Evolutionary conservation across 2,888 invertebrate species (phyloP), one percentile per base, ranked within the genome.

Genomic region (Parelbella ahira): DNA sequence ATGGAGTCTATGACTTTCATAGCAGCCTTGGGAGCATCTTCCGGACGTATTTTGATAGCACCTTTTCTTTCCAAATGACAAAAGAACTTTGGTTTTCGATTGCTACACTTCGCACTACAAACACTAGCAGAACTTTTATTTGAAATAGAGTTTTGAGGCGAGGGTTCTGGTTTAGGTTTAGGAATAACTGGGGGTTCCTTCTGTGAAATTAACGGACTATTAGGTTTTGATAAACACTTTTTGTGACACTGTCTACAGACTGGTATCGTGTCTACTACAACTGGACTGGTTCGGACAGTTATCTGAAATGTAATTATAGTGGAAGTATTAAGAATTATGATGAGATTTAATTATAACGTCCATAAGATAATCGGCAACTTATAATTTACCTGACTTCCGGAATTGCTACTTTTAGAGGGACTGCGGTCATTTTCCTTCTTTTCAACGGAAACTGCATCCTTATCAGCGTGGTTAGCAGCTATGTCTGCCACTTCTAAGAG

Each of bases 191-290:
- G 63, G 9, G 78, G 72, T 58, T 83, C 83, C 63, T 79, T 86
- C 57, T 86, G 86, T 7, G 88, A 80, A 44, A 86, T 63, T 56
- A 86, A 64, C 3, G 87, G 89, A 56, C 86, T 88, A 54, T 88
- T 89, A 47, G 88, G 88, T 61, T 88, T 89, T 3, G 90, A 89
- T 50, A 91, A 89, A 78, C 93, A 94, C 63, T 93, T 93, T 79
- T 92, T 93, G 64, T 93, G 94, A 77, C 94, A 94, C 73, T 93
- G 92, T 52, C 92, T 90, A 77, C 94, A 94, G 39, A 94, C 92
- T 38, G 92, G 90, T 60, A 93, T 89, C 43, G 91, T 91, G 75
- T 93, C 93, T 47, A 92, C 91, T 37, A 91, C 90, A 45, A 92
- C 90, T 45, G 93, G 93, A 73, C 93, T 93, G 34, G 93, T 93